Conservation (phyloP, 2,113 vertebrate genomes). For the Onychostoma macrolepis region DNA sequence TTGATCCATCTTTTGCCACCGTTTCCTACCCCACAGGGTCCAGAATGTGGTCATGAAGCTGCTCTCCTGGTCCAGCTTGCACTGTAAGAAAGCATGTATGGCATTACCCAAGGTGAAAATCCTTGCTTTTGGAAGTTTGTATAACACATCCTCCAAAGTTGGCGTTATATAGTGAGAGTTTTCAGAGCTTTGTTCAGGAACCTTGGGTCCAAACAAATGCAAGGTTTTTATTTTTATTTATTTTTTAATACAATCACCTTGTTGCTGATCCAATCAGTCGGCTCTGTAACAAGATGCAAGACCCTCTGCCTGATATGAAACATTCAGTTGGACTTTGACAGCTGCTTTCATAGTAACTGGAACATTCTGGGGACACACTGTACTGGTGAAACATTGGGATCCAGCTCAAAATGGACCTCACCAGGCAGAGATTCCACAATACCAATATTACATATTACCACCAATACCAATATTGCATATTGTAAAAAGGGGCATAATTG, state of each 20-base stretch:
- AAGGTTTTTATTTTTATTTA: neutral
- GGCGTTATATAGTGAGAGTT: conserved; percentile 38
- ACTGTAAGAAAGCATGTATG: conserved; percentile 31
- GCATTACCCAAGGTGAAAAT: conserved; percentile 27
- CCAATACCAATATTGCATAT: too few relatives aligned
- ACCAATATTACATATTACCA: too few relatives aligned
- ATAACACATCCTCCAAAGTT: conserved; percentile 40
- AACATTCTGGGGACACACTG: too few relatives aligned
- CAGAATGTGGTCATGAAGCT: neutral
- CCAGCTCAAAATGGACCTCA: too few relatives aligned
- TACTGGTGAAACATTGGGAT: neutral
- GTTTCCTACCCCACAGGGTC: neutral
- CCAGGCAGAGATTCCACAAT: too few relatives aligned
- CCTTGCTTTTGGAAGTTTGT: conserved; percentile 39
- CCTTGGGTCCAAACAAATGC: conserved; percentile 38
- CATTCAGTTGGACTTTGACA: conserved; percentile 24
- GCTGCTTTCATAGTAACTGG: conserved; percentile 23
- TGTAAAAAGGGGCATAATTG: too few relatives aligned
- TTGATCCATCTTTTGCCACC: conserved; percentile 23
- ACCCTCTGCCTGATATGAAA: conserved; percentile 11
- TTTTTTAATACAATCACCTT: conserved; percentile 52
- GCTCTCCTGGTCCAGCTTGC: neutral
- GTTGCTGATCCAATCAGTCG: conserved; percentile 42
- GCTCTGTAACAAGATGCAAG: neutral
- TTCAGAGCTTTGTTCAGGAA: conserved; percentile 22